phyloP scores from a whole-genome alignment of 2,113 vertebrate genomes.

The Burhinus oedicnemus region DNA sequence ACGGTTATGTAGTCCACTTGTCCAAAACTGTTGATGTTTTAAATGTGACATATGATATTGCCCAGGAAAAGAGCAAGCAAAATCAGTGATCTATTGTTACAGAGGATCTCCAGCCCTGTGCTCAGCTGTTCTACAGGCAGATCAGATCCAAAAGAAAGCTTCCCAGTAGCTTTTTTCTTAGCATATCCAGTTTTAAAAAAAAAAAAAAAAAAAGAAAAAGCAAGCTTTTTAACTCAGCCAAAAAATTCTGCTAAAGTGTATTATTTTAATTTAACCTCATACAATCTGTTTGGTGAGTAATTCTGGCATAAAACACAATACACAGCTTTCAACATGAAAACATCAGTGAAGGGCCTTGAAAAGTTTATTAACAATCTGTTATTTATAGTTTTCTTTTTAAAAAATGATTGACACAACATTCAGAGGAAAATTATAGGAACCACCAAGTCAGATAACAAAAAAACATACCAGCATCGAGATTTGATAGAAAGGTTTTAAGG shows the following conservation, averaged over 20 bases:
- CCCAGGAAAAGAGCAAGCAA: background rate
- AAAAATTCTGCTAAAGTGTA: background rate
- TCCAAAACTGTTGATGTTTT: background rate
- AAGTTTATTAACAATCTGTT: conserved; percentile 64
- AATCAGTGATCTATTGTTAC: background rate
- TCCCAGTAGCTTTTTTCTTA: background rate
- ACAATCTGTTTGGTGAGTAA: conserved; percentile 55
- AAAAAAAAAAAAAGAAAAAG: background rate
- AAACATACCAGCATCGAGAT: background rate
- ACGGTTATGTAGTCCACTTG: background rate
- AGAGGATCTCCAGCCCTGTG: background rate
- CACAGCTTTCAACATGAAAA: conserved; percentile 47
- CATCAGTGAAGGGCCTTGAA: conserved; percentile 31
- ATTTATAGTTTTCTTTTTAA: conserved; percentile 34
- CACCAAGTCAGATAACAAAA: background rate
- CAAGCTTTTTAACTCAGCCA: background rate
- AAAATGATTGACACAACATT: conserved; percentile 39
- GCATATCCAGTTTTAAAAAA: background rate
- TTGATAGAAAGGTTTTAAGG: conserved; percentile 8
- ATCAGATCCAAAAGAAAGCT: background rate
- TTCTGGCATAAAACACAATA: conserved; percentile 30
- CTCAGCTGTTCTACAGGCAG: background rate
- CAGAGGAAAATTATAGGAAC: conserved; percentile 46
- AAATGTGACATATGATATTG: background rate
- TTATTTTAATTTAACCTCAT: conserved; percentile 45